A percentile compares a stretch with the other conserved stretches of the same genome.
These are phyloP conservation scores for Eilema depressum DNA, from an alignment of 2,888 invertebrate genomes.

Conservation along the genomic window DNA sequence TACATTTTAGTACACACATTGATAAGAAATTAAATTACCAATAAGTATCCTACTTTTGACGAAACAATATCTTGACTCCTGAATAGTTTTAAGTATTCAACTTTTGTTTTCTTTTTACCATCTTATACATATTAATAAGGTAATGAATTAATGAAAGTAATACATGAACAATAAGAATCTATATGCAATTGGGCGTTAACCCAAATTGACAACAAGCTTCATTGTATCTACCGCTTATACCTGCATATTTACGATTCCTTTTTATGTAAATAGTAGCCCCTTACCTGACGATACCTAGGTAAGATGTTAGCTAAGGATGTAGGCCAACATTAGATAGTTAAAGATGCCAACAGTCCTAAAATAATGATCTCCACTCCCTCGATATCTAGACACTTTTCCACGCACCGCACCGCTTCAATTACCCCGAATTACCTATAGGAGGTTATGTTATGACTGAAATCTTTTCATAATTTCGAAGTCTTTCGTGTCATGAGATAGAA, in stretches of 20 bases:
- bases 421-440: not conserved
- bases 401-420: not conserved
- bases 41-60: not conserved
- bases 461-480: not conserved
- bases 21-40: not conserved
- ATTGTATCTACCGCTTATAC: not conserved
- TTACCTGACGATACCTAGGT: not conserved
- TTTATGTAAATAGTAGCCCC: not conserved
- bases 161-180: not conserved
- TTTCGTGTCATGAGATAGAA: not conserved
- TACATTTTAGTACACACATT: too few relatives aligned
- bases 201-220: not conserved
- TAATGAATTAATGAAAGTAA: not conserved
- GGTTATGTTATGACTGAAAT: not conserved
- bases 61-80: not conserved
- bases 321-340: too few relatives aligned
- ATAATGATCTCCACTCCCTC: not conserved
- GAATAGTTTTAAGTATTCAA: not conserved
- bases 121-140: not conserved
- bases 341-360: not conserved
- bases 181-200: not conserved
- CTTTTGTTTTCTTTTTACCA: not conserved
- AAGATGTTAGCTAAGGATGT: not conserved
- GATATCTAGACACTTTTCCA: not conserved
- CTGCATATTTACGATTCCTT: not conserved